Conservation (phyloP, 1,140 invertebrate species). For the Akabosia matsudoensis region DNA sequence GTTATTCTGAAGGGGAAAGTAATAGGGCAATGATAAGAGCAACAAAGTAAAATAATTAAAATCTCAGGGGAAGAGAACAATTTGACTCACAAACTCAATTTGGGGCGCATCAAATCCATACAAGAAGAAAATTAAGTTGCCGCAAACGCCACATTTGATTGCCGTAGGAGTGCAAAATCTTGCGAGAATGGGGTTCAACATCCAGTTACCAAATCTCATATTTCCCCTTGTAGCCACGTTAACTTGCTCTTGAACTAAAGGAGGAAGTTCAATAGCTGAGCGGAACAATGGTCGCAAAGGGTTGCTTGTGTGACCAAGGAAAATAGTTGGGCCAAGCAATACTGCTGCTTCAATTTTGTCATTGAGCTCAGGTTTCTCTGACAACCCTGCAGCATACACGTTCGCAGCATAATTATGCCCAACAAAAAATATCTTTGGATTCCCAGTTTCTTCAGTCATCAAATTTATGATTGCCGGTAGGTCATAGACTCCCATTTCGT, state of each 20-base stretch:
- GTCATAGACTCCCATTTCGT: constrained; percentile 12
- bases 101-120: constrained; percentile 40
- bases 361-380: constrained; percentile 4
- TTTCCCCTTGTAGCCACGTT: not conserved
- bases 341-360: not conserved
- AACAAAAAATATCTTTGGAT: not conserved
- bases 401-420: not conserved
- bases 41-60: constrained; percentile 30
- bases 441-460: not conserved
- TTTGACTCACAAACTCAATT: constrained; percentile 44
- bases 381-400: not conserved
- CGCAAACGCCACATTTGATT: constrained; percentile 35
- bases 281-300: not conserved
- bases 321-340: not conserved
- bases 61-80: constrained; percentile 38
- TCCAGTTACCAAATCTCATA: not conserved
- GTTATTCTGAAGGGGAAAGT: not conserved
- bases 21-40: not conserved
- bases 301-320: not conserved
- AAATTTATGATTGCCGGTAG: not conserved
- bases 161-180: not conserved
- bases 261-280: not conserved
- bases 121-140: constrained; percentile 45
- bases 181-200: not conserved
- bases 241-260: constrained; percentile 2